Evolutionary conservation across 2,797 vertebrate genomes (phyloP).

Genomic region (Oryzias dopingdopingensis): DNA sequence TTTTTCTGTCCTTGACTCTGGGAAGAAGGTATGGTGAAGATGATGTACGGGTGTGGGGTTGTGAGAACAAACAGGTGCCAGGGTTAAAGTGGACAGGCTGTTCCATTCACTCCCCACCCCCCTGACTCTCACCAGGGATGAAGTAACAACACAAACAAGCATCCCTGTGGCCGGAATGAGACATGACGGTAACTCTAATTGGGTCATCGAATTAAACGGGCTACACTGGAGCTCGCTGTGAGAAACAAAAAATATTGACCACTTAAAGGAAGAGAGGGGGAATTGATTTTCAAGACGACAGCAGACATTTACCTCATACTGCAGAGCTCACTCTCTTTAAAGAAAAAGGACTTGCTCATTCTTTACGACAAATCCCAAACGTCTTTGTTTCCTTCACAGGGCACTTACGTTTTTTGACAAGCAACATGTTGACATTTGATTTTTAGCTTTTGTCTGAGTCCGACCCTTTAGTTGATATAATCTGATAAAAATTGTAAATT

Average conservation of each 20-base stretch:
- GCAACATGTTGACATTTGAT: slow-evolving; percentile 4
- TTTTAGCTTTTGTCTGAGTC: too few relatives aligned
- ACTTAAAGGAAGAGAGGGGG: slow-evolving; percentile 88
- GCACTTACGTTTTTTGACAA: slow-evolving; percentile 13
- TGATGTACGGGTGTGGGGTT: slow-evolving; percentile 30
- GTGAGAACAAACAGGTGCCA: slow-evolving; percentile 34
- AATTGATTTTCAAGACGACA: slow-evolving; percentile 90
- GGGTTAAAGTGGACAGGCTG: slow-evolving; percentile 56
- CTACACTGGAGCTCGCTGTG: slow-evolving; percentile 74
- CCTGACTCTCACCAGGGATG: slow-evolving; percentile 70
- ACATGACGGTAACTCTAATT: slow-evolving; percentile 95
- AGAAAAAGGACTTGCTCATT: slow-evolving; percentile 43
- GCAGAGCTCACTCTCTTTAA: slow-evolving; percentile 63
- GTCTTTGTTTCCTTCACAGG: slow-evolving; percentile 15
- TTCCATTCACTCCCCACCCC: slow-evolving; percentile 37
- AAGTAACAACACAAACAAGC: slow-evolving; percentile 91
- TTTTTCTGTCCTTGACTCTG: slow-evolving; percentile 94
- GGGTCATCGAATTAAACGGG: slow-evolving; percentile 93
- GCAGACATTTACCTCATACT: slow-evolving; percentile 82
- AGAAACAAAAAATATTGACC: slow-evolving; percentile 95
- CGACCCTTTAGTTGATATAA: too few relatives aligned
- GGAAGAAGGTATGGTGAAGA: slow-evolving; percentile 63
- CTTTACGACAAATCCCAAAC: slow-evolving; percentile 32
- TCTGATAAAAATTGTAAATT: too few relatives aligned
- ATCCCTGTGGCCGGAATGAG: slow-evolving; percentile 82